Conservation (phyloP, 2,888 invertebrate species). For the Melikaiella ostensackeni region DNA sequence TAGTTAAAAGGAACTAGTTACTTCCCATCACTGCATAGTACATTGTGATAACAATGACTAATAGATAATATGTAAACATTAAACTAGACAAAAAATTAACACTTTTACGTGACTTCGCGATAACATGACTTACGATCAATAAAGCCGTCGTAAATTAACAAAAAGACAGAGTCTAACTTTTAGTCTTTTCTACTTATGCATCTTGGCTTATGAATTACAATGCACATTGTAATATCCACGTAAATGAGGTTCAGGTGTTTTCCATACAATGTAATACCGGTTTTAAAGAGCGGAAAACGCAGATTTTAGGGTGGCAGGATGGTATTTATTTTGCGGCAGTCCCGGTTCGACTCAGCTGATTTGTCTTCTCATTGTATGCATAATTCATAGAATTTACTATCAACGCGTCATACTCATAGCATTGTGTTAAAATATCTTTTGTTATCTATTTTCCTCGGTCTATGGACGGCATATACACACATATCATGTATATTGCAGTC, state of each 20-base stretch:
- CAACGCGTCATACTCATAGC: constrained; percentile 14
- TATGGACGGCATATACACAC: neutral
- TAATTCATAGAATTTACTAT: constrained; percentile 27
- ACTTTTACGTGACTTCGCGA: neutral
- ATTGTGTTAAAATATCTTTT: constrained; percentile 19
- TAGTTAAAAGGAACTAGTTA: too few species aligned
- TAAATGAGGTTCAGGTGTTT: constrained; percentile 18
- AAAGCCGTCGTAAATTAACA: neutral
- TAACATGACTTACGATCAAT: neutral
- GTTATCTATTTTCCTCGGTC: constrained; percentile 22
- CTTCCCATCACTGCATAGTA: too few species aligned
- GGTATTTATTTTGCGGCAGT: neutral
- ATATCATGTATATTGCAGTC: constrained; percentile 7
- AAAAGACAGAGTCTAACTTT: neutral
- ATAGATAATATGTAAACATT: too few species aligned
- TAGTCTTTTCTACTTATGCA: neutral
- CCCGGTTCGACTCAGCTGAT: constrained; percentile 19
- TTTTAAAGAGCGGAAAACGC: constrained; percentile 15
- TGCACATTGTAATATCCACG: neutral
- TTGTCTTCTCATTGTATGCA: constrained; percentile 20
- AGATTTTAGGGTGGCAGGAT: neutral
- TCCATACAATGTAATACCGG: constrained; percentile 27
- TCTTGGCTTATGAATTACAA: neutral
- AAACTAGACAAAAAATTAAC: neutral
- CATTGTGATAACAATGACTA: too few species aligned